phyloP scores from a whole-genome alignment of 2,797 vertebrate species.

The Pipistrellus pygmaeus region DNA sequence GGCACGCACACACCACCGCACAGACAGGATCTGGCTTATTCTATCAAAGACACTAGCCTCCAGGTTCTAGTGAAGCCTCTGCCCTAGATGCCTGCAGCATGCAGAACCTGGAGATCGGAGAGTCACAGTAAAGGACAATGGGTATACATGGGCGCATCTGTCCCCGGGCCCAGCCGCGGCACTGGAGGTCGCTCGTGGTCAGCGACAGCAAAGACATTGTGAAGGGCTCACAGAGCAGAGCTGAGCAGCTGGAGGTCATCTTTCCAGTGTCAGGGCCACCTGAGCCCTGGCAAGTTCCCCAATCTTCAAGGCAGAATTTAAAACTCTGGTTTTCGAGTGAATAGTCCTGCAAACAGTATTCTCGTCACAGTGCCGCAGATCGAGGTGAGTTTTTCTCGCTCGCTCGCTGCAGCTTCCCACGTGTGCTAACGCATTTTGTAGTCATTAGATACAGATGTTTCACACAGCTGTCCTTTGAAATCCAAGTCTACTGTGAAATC shows the following conservation, averaged over 20 bases:
- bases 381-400: conserved; percentile 77
- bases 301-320: conserved; percentile 78
- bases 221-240: conserved; percentile 53
- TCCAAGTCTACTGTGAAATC: conserved; percentile 99
- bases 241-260: conserved; percentile 36
- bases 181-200: conserved; percentile 60
- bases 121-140: conserved; percentile 85
- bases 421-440: conserved; percentile 97
- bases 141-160: conserved; percentile 77
- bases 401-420: conserved; percentile 72
- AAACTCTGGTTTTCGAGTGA: conserved; percentile 79
- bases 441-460: conserved; percentile 96
- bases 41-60: conserved; percentile 84
- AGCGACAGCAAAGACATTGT: conserved; percentile 41
- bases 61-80: conserved; percentile 85
- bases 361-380: conserved; percentile 83
- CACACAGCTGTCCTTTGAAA: conserved; percentile 99
- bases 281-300: conserved; percentile 68
- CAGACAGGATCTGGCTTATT: conserved; percentile 81
- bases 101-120: conserved; percentile 88
- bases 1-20: not conserved
- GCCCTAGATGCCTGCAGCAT: conserved; percentile 87
- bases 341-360: conserved; percentile 83
- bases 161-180: conserved; percentile 76
- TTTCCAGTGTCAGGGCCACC: conserved; percentile 18